Percentiles rank a stretch among this genome's conserved stretches.
Evolutionary conservation across 2,113 vertebrate species (phyloP).

Genomic region (Trachemys scripta): DNA sequence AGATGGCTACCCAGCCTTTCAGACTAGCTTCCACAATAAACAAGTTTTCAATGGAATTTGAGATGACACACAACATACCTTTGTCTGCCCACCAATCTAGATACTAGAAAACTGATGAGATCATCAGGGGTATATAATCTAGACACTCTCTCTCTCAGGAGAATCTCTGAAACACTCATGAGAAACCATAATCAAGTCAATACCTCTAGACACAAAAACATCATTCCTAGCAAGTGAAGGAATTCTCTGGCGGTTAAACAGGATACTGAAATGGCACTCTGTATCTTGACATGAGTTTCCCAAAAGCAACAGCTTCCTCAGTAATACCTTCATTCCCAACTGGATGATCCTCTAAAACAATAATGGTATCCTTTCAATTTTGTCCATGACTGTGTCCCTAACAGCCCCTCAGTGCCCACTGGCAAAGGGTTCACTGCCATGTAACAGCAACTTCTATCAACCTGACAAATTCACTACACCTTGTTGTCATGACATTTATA

Average conservation of each 20-base stretch:
- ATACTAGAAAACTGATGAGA: constrained; percentile 5
- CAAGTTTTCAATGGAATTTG: background rate
- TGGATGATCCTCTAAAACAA: constrained; percentile 4
- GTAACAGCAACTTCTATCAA: background rate
- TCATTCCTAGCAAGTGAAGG: background rate
- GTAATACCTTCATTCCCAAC: background rate
- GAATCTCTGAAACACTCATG: background rate
- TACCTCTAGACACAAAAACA: background rate
- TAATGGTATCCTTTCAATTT: background rate
- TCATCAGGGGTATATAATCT: background rate
- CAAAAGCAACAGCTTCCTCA: background rate
- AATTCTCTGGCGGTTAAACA: background rate
- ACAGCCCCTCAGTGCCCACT: background rate
- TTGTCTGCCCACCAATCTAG: background rate
- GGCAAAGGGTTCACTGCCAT: background rate
- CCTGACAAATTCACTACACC: background rate
- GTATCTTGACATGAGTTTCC: background rate
- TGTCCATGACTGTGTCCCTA: background rate
- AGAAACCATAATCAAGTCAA: constrained; percentile 5
- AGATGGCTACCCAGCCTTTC: background rate
- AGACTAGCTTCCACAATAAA: background rate
- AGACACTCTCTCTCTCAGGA: background rate
- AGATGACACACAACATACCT: background rate
- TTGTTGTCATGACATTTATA: background rate
- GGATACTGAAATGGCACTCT: background rate